phyloP scores from a whole-genome alignment of 2,797 vertebrate species.

The Cheirogaleus major region DNA sequence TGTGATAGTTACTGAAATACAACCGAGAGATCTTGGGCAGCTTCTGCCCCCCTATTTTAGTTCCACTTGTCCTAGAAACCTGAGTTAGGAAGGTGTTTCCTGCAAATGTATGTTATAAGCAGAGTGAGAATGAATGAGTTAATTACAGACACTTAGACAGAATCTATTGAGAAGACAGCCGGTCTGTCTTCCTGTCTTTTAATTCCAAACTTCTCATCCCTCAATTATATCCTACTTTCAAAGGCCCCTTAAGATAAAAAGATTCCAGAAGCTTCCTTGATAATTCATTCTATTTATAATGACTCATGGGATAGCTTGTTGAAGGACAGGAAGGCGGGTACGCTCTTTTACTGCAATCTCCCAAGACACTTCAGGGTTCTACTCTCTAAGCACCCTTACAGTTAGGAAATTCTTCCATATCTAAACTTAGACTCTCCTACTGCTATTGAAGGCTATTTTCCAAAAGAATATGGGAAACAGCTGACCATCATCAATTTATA shows the following conservation, averaged over 20 bases:
- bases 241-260: conserved; percentile 62
- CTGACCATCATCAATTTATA: background rate
- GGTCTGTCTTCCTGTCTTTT: conserved; percentile 46
- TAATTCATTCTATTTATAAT: conserved; percentile 46
- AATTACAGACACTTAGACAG: conserved; percentile 20
- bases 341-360: conserved; percentile 9
- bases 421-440: background rate
- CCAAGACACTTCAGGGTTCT: background rate
- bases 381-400: background rate
- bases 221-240: conserved; percentile 52
- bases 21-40: background rate
- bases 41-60: background rate
- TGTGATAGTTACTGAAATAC: background rate
- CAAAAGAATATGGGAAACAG: background rate
- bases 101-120: background rate
- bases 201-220: conserved; percentile 50
- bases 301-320: background rate
- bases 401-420: background rate
- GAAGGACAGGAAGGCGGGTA: background rate
- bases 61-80: background rate
- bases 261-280: conserved; percentile 38
- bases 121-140: conserved; percentile 14
- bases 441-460: background rate
- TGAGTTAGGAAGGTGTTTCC: background rate
- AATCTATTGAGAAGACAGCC: conserved; percentile 8